phyloP scores from a whole-genome alignment of 2,797 vertebrate genomes.

The Leuciscus waleckii region DNA sequence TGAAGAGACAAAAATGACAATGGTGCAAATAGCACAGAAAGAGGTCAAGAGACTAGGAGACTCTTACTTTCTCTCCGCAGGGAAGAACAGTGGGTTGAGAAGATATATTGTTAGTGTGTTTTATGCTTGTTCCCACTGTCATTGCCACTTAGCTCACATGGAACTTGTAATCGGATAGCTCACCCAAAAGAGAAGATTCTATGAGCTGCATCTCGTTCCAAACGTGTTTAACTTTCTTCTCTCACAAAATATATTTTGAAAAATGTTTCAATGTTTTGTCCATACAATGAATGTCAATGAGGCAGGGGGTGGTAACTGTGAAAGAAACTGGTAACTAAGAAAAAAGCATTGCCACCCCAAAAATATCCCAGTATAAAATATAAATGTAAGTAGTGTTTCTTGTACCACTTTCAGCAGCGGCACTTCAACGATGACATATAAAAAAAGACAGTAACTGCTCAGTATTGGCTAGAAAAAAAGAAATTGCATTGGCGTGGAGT shows the following conservation, averaged over 20 bases:
- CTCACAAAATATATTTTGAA: not conserved
- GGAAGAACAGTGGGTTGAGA: conserved; percentile 67
- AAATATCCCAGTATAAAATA: not conserved
- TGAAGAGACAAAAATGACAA: conserved; percentile 33
- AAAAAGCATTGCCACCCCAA: too few species aligned
- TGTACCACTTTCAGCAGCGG: not conserved
- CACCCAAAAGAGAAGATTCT: not conserved
- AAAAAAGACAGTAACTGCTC: not conserved
- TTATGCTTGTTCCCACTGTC: conserved; percentile 60
- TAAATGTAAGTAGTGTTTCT: not conserved
- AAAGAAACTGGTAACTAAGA: too few species aligned
- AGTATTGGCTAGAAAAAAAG: too few species aligned
- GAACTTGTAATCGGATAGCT: conserved; percentile 60
- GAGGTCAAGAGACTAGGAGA: conserved; percentile 35
- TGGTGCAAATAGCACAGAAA: conserved; percentile 32
- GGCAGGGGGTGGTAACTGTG: not conserved
- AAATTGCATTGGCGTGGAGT: too few species aligned
- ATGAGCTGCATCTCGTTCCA: not conserved
- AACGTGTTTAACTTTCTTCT: not conserved
- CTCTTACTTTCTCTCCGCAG: conserved; percentile 11
- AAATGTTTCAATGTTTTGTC: not conserved
- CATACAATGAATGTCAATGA: not conserved
- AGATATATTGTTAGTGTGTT: conserved; percentile 62
- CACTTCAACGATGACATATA: not conserved
- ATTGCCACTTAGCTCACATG: conserved; percentile 58